Evolutionary conservation across 2,888 invertebrate genomes (phyloP), one percentile per base, ranked within the genome.

Genomic region (Tricholauxania praeusta): DNA sequence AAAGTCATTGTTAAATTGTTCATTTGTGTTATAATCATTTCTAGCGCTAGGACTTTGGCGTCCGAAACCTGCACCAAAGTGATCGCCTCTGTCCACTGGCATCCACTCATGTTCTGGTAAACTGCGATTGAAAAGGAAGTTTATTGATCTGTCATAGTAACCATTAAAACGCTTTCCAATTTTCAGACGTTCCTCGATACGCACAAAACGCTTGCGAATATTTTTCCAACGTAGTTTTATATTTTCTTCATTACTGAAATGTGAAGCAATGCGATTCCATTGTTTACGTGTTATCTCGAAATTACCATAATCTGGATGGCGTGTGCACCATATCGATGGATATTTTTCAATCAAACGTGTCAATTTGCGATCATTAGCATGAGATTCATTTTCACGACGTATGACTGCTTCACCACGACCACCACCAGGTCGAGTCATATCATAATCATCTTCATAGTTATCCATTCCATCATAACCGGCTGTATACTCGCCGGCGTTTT

Each of bases 311-410:
- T 84, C 85, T 14, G 83, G 83, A 77, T 84, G 83, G 0, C 81
- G 79, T 1, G 85, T 85, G 66, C 85, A 85, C 84, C 84, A 84
- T 57, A 84, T 83, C 3, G 84, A 84, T 1, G 84, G 84, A 77
- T 83, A 85, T 67, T 82, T 82, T 7, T 84, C 79, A 0, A 84
- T 73, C 1, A 84, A 74, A 1, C 83, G 79, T 0, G 84, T 85
- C 14, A 84, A 55, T 60, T 85, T 85, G 1, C 85, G 82, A 74
- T 84, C 84, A 22, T 80, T 82, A n/a, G 82, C 81, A 51, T 83
- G 85, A 2, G 81, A 81, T 69, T 84, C 82, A 66, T 84, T 84
- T 47, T 84, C 83, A 19, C 82, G 82, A 51, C 81, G 80, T 83
- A 84, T 84, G 68, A 80, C 83, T 73, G 85, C 83, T 64, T 84